Base-by-base conservation (phyloP, 2,797 vertebrate genomes). In the Numenius phaeopus region DNA sequence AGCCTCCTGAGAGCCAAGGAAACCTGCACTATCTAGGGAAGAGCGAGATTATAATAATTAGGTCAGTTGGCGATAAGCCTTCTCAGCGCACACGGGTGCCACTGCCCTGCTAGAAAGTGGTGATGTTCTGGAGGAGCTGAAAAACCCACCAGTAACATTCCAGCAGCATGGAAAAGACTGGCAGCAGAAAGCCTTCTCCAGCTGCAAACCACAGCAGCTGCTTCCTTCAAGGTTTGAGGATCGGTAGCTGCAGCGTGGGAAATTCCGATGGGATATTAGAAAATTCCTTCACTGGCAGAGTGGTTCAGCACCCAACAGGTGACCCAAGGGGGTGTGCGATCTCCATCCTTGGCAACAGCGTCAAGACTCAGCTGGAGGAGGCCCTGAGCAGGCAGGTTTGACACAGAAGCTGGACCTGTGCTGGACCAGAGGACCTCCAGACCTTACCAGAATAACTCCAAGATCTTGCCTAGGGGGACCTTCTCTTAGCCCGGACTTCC, bases 11-110 rank as follows among this genome's bases (percentile, higher is more conserved):
- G 84, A 94, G 70, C 89, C 94, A 93, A 66, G 79, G 87, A 93
- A 90, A 90, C 89, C 81, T 89, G 83, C 44, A 5, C 78, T 71
- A 85, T 62, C 29, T 34, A 71, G 83, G 84, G 92, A 94, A 91
- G 82, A 87, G 55, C 0, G 0, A 92, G 96, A 95, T 91, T 89
- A 85, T 13, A 73, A 73, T 91, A 97, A 96, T 96, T 95, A 94
- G 94, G 89, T 90, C 95, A 95, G 86, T 3, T 87, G 92, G 93
- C 9, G 42, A 66, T 91, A 65, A 95, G 82, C 88, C 92, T 62
- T 30, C 54, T 64, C 73, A 9, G 65, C 7, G 30, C 46, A 47
- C 49, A 29, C 65, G 11, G 32, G 0, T 1, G 1, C 67, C 55
- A 47, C 82, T 2, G 37, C 72, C 30, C 29, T 7, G 29, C 67